These are phyloP conservation scores for Pteronotus mesoamericanus DNA, from an alignment of 2,797 vertebrate species.

Conservation along the genomic window DNA sequence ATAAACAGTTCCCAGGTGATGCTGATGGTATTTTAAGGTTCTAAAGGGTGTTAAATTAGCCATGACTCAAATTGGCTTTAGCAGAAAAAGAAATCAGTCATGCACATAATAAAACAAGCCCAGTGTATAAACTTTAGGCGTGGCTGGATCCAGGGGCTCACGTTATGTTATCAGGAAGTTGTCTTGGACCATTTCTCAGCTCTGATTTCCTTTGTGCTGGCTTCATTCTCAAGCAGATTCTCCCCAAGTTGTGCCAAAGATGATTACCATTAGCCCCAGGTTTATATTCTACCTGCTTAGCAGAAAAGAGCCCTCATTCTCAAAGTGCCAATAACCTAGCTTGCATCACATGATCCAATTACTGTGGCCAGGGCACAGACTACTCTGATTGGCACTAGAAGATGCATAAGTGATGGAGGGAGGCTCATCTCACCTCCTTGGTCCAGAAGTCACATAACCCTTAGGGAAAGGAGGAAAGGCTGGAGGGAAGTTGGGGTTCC, in stretches of 20 bases:
- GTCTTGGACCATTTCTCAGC: not conserved
- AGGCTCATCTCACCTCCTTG: not conserved
- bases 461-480: not conserved
- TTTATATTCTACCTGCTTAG: not conserved
- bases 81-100: slow-evolving; percentile 7
- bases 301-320: slow-evolving; percentile 1
- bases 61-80: not conserved
- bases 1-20: not conserved
- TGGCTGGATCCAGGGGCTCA: not conserved
- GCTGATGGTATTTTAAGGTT: not conserved
- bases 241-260: not conserved
- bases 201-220: not conserved
- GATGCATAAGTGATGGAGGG: not conserved
- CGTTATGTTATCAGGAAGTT: not conserved
- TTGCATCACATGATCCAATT: not conserved
- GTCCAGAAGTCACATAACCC: not conserved
- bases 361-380: not conserved
- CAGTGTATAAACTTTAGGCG: not conserved
- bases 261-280: not conserved
- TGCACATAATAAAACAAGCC: not conserved
- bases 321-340: not conserved
- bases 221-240: not conserved
- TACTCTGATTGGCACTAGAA: not conserved
- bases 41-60: not conserved
- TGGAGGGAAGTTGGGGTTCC: not conserved